Base-by-base conservation (phyloP, 2,797 vertebrate genomes). In the Sternotherus odoratus region DNA sequence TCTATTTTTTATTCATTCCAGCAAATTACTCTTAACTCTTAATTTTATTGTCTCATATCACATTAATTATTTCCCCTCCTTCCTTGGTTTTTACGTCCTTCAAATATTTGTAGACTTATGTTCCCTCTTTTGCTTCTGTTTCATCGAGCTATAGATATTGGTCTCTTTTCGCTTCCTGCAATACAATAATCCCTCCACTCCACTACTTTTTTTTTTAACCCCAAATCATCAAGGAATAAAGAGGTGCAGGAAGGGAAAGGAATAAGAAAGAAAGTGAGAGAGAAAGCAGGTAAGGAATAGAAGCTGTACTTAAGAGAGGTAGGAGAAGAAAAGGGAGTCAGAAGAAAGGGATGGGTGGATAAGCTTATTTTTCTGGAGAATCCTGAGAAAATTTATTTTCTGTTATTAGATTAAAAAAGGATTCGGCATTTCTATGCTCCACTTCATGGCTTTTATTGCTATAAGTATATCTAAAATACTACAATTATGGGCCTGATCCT, bases 1-100 rank as follows among this genome's bases (percentile, higher is more conserved):
- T 57, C 13, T 72, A 26, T 33, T 30, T 53, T 82, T 72, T 90
- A 50, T 83, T 8, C 39, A 60, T n/a, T 78, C 8, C 19, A 84
- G 5, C 12, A 0, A 39, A 53, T 78, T 79, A 79, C 12, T 6
- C 3, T 86, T 10, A 79, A 28, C 4, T 75, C 4, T 4, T 12
- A 72, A 4, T 53, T 33, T 72, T 50, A 83, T 4, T n/a, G 26
- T 30, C 53, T 16, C 43, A 10, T 57, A 49, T 46, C 17, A 5
- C 19, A 24, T 53, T 24, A 60, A 77, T 53, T 57, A 33, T 85
- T 36, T 26, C 24, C 48, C 28, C 48, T 60, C 16, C 7, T 30
- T 56, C 21, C 16, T 50, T 12, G 33, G 15, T 26, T 77, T 6
- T 30, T 77, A 33, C 24, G 60, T 21, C 12, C 83, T 77, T 57